Evolutionary conservation across 1,140 invertebrate species (phyloP).

Genomic region (Bactericera cockerelli): DNA sequence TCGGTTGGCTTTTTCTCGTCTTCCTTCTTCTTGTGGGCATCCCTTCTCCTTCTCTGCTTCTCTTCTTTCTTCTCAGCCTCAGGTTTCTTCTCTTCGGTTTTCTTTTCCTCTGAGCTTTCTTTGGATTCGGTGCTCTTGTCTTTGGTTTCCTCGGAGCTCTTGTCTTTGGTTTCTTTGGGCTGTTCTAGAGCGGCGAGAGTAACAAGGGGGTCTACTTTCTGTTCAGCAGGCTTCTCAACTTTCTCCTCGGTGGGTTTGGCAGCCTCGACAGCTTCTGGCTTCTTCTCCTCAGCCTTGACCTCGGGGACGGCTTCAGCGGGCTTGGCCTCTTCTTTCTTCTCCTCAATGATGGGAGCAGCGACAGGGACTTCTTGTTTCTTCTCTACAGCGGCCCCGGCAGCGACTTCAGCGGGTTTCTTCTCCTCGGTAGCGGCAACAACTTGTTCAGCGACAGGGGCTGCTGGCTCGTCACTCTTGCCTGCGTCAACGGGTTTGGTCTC

Average conservation of each 20-base stretch:
- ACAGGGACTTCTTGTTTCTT: neutral
- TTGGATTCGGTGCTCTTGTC: neutral
- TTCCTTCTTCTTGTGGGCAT: no score
- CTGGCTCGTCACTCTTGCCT: neutral
- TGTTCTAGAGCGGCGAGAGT: neutral
- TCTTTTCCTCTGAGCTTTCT: no score
- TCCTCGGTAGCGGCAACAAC: neutral
- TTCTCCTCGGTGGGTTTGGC: neutral
- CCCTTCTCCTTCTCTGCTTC: no score
- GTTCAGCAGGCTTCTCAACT: neutral
- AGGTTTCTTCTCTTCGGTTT: no score
- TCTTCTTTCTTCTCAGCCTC: no score
- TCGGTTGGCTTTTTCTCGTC: no score
- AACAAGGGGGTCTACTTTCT: neutral
- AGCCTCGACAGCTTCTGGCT: neutral
- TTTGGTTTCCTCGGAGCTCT: neutral
- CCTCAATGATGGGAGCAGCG: neutral
- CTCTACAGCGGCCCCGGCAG: neutral
- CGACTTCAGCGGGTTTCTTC: neutral
- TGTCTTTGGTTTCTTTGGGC: neutral
- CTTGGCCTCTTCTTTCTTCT: neutral
- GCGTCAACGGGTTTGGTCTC: neutral
- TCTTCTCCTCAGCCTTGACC: neutral
- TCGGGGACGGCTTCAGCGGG: neutral
- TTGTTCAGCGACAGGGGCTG: neutral